Evolutionary conservation across 1,140 invertebrate genomes (phyloP).

Genomic region (Diabrotica undecimpunctata): DNA sequence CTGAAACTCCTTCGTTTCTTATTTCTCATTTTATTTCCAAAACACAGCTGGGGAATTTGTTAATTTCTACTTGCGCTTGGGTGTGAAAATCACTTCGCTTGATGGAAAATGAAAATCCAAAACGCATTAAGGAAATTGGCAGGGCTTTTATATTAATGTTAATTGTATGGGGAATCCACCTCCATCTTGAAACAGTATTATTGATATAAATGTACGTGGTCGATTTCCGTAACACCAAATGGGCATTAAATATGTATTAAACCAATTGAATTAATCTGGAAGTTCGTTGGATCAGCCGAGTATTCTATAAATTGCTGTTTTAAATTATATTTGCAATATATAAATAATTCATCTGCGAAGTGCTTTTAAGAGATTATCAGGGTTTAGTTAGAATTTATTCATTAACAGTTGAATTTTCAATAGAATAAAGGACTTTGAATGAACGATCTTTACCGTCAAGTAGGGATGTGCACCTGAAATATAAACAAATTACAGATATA

Average conservation of each 20-base stretch:
- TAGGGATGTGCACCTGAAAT: no score
- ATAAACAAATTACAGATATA: no score
- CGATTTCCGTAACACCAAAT: conserved; percentile 7
- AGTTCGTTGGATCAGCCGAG: neutral
- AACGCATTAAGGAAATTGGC: conserved; percentile 48
- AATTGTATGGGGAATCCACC: conserved; percentile 41
- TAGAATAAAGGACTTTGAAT: no score
- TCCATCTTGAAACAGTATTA: conserved; percentile 9
- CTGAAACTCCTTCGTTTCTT: no score
- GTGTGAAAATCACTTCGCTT: conserved; percentile 46
- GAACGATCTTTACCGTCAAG: no score
- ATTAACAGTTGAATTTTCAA: no score
- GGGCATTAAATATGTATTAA: conserved; percentile 19
- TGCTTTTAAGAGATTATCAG: neutral
- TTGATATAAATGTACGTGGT: neutral
- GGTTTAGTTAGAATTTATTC: no score
- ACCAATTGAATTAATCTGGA: conserved; percentile 16
- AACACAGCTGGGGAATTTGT: no score
- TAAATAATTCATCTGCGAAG: neutral
- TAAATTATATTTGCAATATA: neutral
- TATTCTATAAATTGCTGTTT: neutral
- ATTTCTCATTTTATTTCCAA: no score
- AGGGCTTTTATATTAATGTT: conserved; percentile 48
- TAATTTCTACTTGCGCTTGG: conserved; percentile 12
- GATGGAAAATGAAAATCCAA: conserved; percentile 48